These are phyloP conservation scores for Chaetops frenatus DNA, from an alignment of 2,113 vertebrate genomes.

Conservation along the genomic window DNA sequence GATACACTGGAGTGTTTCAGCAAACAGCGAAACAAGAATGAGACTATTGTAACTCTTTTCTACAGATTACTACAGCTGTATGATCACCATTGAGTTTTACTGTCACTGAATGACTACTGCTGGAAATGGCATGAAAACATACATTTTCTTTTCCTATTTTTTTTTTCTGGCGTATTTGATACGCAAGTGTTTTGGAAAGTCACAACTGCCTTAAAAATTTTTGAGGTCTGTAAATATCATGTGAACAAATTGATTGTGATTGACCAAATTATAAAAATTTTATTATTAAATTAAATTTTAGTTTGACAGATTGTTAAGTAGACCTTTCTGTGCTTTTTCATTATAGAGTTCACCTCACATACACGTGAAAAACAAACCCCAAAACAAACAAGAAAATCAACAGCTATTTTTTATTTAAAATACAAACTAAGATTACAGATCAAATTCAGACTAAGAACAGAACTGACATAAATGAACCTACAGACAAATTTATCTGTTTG, in stretches of 20 bases:
- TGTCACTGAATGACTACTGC: not conserved
- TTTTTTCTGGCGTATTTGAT: not conserved
- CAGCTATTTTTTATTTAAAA: not conserved
- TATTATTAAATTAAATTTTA: not conserved
- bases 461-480: not conserved
- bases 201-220: not conserved
- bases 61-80: not conserved
- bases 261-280: not conserved
- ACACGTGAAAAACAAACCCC: not conserved
- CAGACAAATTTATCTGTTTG: not conserved
- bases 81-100: not conserved
- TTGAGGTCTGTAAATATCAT: not conserved
- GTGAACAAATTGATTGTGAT: rapidly evolving
- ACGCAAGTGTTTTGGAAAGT: not conserved
- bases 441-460: not conserved
- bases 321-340: not conserved
- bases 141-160: not conserved
- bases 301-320: not conserved
- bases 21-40: not conserved
- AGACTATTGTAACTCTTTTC: not conserved
- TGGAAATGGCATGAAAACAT: not conserved
- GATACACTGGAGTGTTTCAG: not conserved
- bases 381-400: not conserved
- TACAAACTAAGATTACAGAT: not conserved
- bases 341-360: not conserved